Evolutionary conservation across 1,140 invertebrate genomes (phyloP), one percentile per base, ranked within the genome.

Genomic region (Ridgeia piscesae): DNA sequence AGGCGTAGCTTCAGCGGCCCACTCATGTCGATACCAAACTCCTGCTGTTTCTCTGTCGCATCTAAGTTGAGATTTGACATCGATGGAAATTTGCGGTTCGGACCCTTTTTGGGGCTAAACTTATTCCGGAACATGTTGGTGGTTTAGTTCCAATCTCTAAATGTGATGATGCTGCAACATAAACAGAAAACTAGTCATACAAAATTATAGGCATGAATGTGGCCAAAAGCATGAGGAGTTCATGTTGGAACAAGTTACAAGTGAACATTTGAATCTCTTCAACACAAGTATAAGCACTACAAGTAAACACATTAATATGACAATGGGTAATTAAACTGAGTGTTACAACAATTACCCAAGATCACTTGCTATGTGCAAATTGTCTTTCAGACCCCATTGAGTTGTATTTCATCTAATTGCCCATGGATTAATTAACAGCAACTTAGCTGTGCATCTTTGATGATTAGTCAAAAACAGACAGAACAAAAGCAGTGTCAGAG

Each of bases 51-150:
- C 92, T 95, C 94, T 9, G 94, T 94, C 17, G 95, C 94, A 94
- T 95, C 95, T 33, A 95, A 92, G 89, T 94, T 94, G 31, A 96
- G 93, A 93, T 95, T 96, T 34, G 95, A 96, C 89, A 96, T 93
- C 33, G 95, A 96, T 48, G 95, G 94, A 35, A 95, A 94, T 93
- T 95, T 94, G 77, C 95, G 92, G 89, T 94, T 95, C 11, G 95
- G 95, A 33, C 95, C 95, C 92, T 96, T 96, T 94, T 96, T 96
- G 33, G 95, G 95, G 27, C 95, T 95, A 94, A 96, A 96, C 93
- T 96, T 96, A 92, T 96, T 95, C 58, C 94, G 95, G 94, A 96
- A 95, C 4, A 95, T 93, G n/a, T 33, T 34, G 91, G 90, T 92
- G 89, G 89, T 34, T 34, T 34, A 90, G 11, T 42, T 14, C 33